Evolutionary conservation across 2,113 vertebrate species (phyloP), one percentile per base, ranked within the genome.

Genomic region (Serinus canaria): DNA sequence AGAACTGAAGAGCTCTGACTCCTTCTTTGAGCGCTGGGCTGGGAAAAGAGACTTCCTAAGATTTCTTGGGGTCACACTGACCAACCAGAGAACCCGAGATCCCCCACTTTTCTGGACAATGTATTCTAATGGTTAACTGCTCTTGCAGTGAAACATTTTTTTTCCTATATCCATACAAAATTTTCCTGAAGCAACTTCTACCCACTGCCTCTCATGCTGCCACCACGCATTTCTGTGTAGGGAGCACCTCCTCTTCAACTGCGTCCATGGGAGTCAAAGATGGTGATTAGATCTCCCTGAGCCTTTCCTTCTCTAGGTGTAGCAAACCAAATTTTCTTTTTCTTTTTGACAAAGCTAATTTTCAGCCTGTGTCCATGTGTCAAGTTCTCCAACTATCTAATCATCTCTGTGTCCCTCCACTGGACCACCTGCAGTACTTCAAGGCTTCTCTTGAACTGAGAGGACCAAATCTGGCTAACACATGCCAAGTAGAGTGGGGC

Each of bases 401-500:
- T 27, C 8, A 28, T 43, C 25, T 49, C 2, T 0, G 2, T 79
- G 25, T 3, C 2, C 31, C 12, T 80, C 24, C 20, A 16, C 11
- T 77, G 55, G 18, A n/a, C 8, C 15, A n/a, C 37, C 14, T 66
- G 31, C 7, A 58, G 31, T 44, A 74, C 22, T 80, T 86, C 19
- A 69, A 47, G 27, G 13, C 31, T 79, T 52, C 14, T 39, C 23
- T 69, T 67, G 17, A 90, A 24, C 21, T 64, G 52, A 70, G 19
- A 62, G 14, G 43, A 46, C 9, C 12, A 60, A 67, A 46, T 46
- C 60, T 58, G 30, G 9, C 27, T 73, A 31, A 52, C 2, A 13
- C 9, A 6, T 14, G 2, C 4, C 0, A 0, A n/a, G 8, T 16
- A 16, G 13, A 47, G 15, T 28, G 6, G 41, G 7, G 33, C 37